Percentiles rank a stretch among this genome's conserved stretches.
Evolutionary conservation across 37 sponge, comb jelly and placozoan genomes (phyloP).

Genomic region (Tethya wilhelma): DNA sequence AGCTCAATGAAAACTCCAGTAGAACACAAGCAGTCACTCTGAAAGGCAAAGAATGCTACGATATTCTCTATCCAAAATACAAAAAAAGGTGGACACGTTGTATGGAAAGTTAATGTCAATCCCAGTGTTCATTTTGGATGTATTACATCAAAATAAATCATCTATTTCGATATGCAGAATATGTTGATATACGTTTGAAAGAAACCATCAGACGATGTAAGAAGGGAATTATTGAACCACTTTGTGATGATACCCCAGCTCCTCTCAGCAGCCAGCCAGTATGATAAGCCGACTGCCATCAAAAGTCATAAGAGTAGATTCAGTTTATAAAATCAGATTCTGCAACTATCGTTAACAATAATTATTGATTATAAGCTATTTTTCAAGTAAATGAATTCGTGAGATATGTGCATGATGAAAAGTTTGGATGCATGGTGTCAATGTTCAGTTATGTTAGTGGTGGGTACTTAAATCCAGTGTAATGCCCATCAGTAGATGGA

Average conservation of each 20-base stretch:
- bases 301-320: constrained; percentile 30
- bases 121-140: too few species aligned
- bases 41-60: constrained; percentile 10
- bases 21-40: constrained; percentile 15
- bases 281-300: constrained; percentile 26
- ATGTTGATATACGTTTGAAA: constrained; percentile 18
- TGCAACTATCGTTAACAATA: background rate
- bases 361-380: constrained; percentile 1
- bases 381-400: background rate
- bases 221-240: background rate
- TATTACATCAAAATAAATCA: constrained; percentile 9
- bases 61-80: constrained; percentile 15
- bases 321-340: background rate
- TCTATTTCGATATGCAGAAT: constrained; percentile 12
- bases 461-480: too few species aligned
- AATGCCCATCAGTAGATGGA: constrained; percentile 7
- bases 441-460: too few species aligned
- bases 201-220: constrained; percentile 13
- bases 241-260: background rate
- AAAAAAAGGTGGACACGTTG: constrained; percentile 35
- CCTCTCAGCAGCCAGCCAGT: constrained; percentile 13
- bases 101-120: constrained; percentile 16
- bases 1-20: constrained; percentile 32
- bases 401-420: too few species aligned
- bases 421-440: too few species aligned